These are phyloP conservation scores for Coptotermes formosanus DNA, from an alignment of 1,140 invertebrate species.

Conservation along the genomic window DNA sequence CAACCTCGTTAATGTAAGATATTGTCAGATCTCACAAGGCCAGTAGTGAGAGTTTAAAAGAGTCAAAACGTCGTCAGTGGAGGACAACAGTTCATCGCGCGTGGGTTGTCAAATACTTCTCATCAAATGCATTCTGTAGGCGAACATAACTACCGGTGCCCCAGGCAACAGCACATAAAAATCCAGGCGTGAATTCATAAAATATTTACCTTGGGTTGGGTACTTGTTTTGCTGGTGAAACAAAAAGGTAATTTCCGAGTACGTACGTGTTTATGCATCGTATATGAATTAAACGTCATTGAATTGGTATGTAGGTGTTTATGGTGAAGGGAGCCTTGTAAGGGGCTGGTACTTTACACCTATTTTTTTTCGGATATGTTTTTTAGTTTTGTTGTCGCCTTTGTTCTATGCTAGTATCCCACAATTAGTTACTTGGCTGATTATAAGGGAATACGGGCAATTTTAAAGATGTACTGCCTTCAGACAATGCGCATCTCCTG, in stretches of 20 bases:
- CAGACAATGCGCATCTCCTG: too few relatives aligned
- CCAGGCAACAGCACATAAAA: neutral
- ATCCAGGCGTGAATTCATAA: neutral
- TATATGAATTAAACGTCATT: neutral
- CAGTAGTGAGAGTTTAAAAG: too few relatives aligned
- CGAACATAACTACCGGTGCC: neutral
- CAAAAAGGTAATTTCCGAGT: neutral
- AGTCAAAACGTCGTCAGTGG: too few relatives aligned
- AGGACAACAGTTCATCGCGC: neutral
- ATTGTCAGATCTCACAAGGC: too few relatives aligned
- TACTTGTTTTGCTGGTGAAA: neutral
- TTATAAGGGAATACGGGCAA: too few relatives aligned
- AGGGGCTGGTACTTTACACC: neutral
- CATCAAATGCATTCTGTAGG: neutral
- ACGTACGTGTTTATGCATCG: neutral
- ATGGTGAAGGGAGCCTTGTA: neutral
- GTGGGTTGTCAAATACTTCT: neutral
- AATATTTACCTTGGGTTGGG: neutral
- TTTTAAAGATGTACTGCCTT: too few relatives aligned
- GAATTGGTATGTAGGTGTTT: neutral
- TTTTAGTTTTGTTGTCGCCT: too few relatives aligned
- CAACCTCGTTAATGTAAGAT: too few relatives aligned
- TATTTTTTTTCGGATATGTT: neutral
- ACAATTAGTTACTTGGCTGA: too few relatives aligned
- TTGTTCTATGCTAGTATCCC: too few relatives aligned